Percentiles rank a stretch among this genome's conserved stretches.
These are phyloP conservation scores for Microchrysa polita DNA, from an alignment of 2,888 invertebrate species.

Conservation along the genomic window DNA sequence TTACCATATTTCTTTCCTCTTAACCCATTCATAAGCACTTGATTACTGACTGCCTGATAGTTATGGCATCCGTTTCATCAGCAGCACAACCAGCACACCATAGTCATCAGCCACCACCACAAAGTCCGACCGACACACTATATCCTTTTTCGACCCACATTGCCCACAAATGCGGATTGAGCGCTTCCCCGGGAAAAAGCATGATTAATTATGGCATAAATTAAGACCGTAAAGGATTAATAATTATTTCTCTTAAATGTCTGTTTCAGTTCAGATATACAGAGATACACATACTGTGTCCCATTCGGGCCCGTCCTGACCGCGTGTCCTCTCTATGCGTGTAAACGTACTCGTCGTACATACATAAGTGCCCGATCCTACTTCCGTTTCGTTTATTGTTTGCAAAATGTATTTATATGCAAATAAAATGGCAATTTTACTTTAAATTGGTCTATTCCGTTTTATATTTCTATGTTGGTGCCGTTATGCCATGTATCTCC, in stretches of 20 bases:
- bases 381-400: neutral
- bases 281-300: neutral
- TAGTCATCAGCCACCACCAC: too few species aligned
- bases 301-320: too few species aligned
- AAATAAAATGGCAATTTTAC: conserved; percentile 24
- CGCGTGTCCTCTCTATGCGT: too few species aligned
- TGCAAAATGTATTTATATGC: conserved; percentile 23
- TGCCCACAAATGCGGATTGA: conserved; percentile 1
- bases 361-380: neutral
- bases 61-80: conserved; percentile 1
- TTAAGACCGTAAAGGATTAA: conserved; percentile 29
- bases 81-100: neutral
- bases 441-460: conserved; percentile 29
- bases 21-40: conserved; percentile 3
- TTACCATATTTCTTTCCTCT: conserved; percentile 13
- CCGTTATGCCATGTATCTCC: neutral
- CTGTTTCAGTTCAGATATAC: conserved; percentile 17
- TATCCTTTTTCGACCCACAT: neutral
- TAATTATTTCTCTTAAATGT: conserved; percentile 29
- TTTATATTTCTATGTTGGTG: conserved; percentile 23
- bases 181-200: conserved; percentile 2
- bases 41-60: conserved; percentile 6
- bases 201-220: conserved; percentile 34
- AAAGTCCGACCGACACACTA: too few species aligned
- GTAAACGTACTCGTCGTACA: too few species aligned